These are phyloP conservation scores for Peucedramus taeniatus DNA, from an alignment of 2,113 vertebrate genomes.

Conservation along the genomic window DNA sequence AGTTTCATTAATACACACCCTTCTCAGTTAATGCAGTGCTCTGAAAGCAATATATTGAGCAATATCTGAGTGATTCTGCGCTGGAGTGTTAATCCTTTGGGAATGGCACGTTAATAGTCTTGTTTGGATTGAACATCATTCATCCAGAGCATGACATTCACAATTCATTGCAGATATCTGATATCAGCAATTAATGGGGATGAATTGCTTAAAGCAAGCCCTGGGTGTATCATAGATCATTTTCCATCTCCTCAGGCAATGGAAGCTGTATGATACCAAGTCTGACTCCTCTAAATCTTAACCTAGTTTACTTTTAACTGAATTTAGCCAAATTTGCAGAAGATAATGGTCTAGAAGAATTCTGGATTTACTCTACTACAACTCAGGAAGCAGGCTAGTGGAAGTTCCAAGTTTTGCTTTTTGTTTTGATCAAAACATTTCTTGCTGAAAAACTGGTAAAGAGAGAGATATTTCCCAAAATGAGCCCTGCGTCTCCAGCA, in stretches of 20 bases:
- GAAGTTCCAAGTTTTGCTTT: not conserved
- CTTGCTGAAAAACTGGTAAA: not conserved
- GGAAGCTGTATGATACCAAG: not conserved
- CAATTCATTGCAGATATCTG: not conserved
- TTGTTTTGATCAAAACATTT: not conserved
- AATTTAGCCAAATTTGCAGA: not conserved
- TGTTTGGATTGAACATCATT: conserved; percentile 3
- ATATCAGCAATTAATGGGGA: not conserved
- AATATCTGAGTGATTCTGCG: not conserved
- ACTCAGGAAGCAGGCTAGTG: not conserved
- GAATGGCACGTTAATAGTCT: not conserved
- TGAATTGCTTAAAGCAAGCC: not conserved
- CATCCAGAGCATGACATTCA: not conserved
- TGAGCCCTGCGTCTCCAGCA: not conserved
- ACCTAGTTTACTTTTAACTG: not conserved
- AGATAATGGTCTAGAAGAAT: not conserved
- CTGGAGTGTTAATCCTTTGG: not conserved
- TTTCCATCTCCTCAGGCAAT: not conserved
- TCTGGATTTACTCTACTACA: not conserved
- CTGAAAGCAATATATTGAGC: not conserved
- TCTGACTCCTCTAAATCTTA: not conserved
- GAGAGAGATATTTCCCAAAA: not conserved
- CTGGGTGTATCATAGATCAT: not conserved
- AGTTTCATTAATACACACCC: not conserved
- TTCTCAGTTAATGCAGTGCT: not conserved